phyloP scores from a whole-genome alignment of 2,797 vertebrate species.

The Scolopax bukidnonensis region DNA sequence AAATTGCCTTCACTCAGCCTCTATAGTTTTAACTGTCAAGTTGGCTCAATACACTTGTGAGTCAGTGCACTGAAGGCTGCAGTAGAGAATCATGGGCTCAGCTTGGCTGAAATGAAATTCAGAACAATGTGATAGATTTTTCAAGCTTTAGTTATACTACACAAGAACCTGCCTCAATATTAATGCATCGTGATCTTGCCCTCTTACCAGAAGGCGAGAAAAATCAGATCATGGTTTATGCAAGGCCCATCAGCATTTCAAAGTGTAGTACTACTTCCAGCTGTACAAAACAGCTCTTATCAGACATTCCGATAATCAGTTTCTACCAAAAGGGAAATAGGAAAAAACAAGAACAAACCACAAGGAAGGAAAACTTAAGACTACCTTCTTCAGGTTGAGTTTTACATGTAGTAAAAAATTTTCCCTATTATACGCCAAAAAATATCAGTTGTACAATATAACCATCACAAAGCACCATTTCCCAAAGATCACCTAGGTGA shows the following conservation, averaged over 20 bases:
- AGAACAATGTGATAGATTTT: slow-evolving; percentile 15
- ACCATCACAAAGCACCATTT: background rate
- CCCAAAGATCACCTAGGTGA: background rate
- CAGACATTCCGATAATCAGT: background rate
- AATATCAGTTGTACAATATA: background rate
- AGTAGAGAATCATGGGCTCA: background rate
- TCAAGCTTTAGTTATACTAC: background rate
- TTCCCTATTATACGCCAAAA: background rate
- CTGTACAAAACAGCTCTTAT: background rate
- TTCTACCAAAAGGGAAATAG: background rate
- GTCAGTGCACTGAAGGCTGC: background rate
- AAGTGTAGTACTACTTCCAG: background rate
- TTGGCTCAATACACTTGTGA: slow-evolving; percentile 27
- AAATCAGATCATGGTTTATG: slow-evolving; percentile 7
- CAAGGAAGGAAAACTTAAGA: background rate
- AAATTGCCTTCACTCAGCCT: background rate
- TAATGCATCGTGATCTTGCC: background rate
- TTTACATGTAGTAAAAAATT: background rate
- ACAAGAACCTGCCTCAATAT: background rate
- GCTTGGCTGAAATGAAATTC: slow-evolving; percentile 15
- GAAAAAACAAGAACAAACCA: background rate
- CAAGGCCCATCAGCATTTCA: background rate
- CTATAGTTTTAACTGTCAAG: slow-evolving; percentile 46
- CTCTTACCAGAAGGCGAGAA: background rate
- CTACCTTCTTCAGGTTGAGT: background rate